These are phyloP conservation scores for Drosophila sp. DNA, from an alignment of 1,140 invertebrate genomes.

Conservation along the genomic window DNA sequence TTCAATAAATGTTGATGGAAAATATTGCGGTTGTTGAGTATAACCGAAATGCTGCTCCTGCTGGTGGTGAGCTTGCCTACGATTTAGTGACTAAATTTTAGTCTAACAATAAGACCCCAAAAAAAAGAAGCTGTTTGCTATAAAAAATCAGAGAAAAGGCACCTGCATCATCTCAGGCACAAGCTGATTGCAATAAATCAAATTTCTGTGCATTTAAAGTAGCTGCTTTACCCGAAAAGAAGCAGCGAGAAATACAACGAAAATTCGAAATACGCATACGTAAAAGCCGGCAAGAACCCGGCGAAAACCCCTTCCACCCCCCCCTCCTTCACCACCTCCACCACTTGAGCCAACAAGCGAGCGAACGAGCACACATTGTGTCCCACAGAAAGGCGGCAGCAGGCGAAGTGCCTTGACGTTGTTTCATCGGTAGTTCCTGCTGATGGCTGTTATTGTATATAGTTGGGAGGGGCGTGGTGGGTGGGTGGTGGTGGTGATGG, in stretches of 20 bases:
- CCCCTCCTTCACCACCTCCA: background rate
- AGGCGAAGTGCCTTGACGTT: background rate
- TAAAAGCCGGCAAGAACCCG: background rate
- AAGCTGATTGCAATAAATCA: slow-evolving; percentile 5
- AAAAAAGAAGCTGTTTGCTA: too few species aligned
- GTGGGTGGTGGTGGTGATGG: background rate
- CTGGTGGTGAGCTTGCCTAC: too few species aligned
- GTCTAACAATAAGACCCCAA: too few species aligned
- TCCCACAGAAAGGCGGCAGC: background rate
- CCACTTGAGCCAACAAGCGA: background rate
- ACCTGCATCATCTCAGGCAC: background rate
- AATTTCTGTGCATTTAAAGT: slow-evolving; percentile 13
- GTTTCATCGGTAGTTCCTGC: slow-evolving; percentile 4
- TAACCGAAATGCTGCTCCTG: too few species aligned
- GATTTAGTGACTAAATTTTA: too few species aligned
- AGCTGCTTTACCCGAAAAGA: background rate
- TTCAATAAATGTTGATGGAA: too few species aligned
- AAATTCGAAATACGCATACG: slow-evolving; percentile 3
- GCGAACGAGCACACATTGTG: background rate
- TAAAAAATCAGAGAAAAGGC: too few species aligned
- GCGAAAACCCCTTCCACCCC: background rate
- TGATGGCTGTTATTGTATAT: slow-evolving; percentile 21
- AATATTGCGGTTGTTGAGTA: too few species aligned
- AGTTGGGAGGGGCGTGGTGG: slow-evolving; percentile 31
- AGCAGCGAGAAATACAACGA: background rate